Conservation (phyloP, 2,797 vertebrate species). For the Pantherophis vulpinus region DNA sequence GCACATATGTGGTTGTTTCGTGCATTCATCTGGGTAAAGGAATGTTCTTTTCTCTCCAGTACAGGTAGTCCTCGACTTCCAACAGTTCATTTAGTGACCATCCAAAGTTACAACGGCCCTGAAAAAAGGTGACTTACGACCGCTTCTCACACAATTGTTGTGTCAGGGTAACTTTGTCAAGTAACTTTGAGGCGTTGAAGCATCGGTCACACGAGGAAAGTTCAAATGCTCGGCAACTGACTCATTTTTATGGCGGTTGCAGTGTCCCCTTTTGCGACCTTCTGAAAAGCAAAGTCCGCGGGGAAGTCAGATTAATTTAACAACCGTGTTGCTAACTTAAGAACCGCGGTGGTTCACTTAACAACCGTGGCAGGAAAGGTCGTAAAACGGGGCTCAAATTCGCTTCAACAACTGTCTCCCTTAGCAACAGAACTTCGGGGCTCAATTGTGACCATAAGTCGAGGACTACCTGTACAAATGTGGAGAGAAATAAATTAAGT, state of each 20-base stretch:
- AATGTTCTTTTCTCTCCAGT: neutral
- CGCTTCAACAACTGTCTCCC: neutral
- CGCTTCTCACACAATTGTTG: neutral
- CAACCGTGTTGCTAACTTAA: neutral
- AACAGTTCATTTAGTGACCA: neutral
- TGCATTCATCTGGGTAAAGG: neutral
- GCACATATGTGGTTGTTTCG: neutral
- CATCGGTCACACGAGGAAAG: accelerated
- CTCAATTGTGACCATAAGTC: accelerated
- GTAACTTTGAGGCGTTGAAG: neutral
- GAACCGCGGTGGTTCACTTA: neutral
- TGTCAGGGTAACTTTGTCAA: no score
- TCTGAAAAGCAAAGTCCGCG: neutral
- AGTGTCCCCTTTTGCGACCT: neutral
- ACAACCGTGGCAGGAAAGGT: neutral
- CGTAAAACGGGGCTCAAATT: neutral
- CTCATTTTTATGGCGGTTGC: neutral
- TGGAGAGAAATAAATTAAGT: neutral
- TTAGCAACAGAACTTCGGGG: neutral
- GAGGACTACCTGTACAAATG: neutral
- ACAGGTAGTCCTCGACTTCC: neutral
- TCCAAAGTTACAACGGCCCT: neutral
- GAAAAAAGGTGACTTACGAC: neutral
- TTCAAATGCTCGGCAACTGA: neutral
- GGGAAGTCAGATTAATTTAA: neutral